A percentile compares a stretch with the other conserved stretches of the same genome.
These are phyloP conservation scores for Himalopsyche tibetana DNA, from an alignment of 2,888 invertebrate species.

Conservation along the genomic window DNA sequence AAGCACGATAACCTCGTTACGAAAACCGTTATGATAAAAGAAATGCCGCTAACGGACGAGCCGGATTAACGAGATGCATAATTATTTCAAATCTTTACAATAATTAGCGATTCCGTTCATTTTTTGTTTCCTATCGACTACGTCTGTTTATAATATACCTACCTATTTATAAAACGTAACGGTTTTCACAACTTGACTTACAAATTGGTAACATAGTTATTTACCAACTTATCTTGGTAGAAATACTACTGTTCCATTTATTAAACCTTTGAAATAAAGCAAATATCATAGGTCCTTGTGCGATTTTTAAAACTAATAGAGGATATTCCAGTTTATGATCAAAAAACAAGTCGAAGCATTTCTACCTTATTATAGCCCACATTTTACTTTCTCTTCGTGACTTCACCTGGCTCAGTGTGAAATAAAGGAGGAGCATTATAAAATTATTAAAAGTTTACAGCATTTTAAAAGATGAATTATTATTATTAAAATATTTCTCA, in stretches of 20 bases:
- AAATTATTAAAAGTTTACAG: background rate
- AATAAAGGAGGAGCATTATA: slow-evolving; percentile 5
- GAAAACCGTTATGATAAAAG: slow-evolving; percentile 14
- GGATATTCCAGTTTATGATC: background rate
- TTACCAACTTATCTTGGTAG: too few relatives aligned
- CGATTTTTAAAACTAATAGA: background rate
- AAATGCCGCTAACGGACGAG: slow-evolving; percentile 1
- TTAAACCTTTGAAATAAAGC: background rate
- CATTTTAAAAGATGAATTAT: too few relatives aligned
- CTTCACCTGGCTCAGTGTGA: slow-evolving; percentile 52
- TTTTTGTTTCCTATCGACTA: too few relatives aligned
- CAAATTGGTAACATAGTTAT: too few relatives aligned
- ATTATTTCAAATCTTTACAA: too few relatives aligned
- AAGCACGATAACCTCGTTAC: slow-evolving; percentile 16
- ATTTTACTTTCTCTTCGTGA: slow-evolving; percentile 62
- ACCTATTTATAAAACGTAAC: too few relatives aligned
- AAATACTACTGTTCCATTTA: too few relatives aligned
- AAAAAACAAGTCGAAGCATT: slow-evolving; percentile 1
- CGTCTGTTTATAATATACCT: too few relatives aligned
- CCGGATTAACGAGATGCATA: background rate
- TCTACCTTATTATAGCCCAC: slow-evolving; percentile 51
- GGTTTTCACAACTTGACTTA: too few relatives aligned
- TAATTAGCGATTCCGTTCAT: too few relatives aligned
- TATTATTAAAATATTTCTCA: too few relatives aligned
- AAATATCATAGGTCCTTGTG: background rate